Evolutionary conservation across 2,888 invertebrate species (phyloP), one percentile per base, ranked within the genome.

Genomic region (Yponomeuta evonymella): DNA sequence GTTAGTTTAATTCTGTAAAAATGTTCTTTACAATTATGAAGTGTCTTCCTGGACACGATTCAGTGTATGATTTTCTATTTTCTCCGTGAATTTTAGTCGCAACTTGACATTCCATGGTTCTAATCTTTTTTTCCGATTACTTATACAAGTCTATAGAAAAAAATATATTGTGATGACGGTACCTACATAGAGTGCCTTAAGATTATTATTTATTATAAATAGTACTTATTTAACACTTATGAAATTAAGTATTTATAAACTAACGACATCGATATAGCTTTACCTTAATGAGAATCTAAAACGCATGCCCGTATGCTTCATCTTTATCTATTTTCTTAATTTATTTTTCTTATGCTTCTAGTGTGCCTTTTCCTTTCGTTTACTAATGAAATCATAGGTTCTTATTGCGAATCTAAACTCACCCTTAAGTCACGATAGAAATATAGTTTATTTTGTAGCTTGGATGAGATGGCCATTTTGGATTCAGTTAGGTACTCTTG

Each of bases 161-260:
- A 82, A 86, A 86, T 81, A 86, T 89, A 87, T 88, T 90, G 89
- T 91, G 90, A 90, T 91, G 87, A 87, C 86, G 89, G 88, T 89
- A 89, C 87, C 88, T 87, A 86, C 67, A 86, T 86, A 79, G 85
- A 81, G 90, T 91, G 91, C 91, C 91, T 91, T 91, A 90, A 87
- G 84, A 90, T 88, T 88, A 81, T 90, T 90, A 91, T 92, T 91
- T 90, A 90, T 90, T 91, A 86, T 89, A 89, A 90, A 83, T 87
- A 68, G 68, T 86, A 81, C 23, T 29, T 70, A 71, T 71, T 68
- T 68, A 64, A 71, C 62, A n/a, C 29, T 64, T 64, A 69, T 63
- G 36, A 70, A 70, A 29, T 64, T 69, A 36, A 69, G 62, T 36
- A 62, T 62, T 69, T 69, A 62, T 70, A 62, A 70, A 70, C 29